These are phyloP conservation scores for Grapholita molesta DNA, from an alignment of 1,140 invertebrate species.

Conservation along the genomic window DNA sequence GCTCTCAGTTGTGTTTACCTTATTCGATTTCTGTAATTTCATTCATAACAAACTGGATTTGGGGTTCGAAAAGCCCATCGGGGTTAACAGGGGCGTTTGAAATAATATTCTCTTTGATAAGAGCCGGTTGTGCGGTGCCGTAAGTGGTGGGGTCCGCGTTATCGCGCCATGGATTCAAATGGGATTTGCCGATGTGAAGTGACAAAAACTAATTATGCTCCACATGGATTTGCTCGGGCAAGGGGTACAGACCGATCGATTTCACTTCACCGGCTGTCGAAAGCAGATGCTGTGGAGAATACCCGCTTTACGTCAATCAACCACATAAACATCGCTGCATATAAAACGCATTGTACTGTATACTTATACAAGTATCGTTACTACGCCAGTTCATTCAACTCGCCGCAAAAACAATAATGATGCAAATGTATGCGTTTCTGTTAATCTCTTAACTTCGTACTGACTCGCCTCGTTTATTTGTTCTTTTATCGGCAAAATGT, in stretches of 20 bases:
- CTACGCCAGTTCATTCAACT: slow-evolving; percentile 9
- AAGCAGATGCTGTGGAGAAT: slow-evolving; percentile 11
- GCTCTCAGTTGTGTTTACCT: slow-evolving; percentile 76
- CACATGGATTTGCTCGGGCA: slow-evolving; percentile 60
- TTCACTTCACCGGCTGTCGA: slow-evolving; percentile 21
- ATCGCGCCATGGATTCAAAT: slow-evolving; percentile 50
- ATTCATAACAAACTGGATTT: slow-evolving; percentile 78
- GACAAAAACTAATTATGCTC: slow-evolving; percentile 75
- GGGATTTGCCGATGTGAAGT: slow-evolving; percentile 74
- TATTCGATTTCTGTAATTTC: slow-evolving; percentile 79
- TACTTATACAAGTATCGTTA: not conserved
- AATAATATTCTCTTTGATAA: slow-evolving; percentile 78
- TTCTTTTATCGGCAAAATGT: slow-evolving; percentile 15
- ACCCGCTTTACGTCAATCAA: slow-evolving; percentile 4
- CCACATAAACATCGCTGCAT: not conserved
- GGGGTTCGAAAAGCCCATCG: slow-evolving; percentile 68
- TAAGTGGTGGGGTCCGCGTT: slow-evolving; percentile 61
- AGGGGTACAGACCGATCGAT: slow-evolving; percentile 41
- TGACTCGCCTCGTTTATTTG: slow-evolving; percentile 14
- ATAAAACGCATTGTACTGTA: not conserved
- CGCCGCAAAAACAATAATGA: slow-evolving; percentile 10
- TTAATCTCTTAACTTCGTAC: slow-evolving; percentile 18
- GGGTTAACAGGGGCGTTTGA: slow-evolving; percentile 75
- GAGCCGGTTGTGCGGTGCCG: slow-evolving; percentile 56
- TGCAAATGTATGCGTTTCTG: slow-evolving; percentile 17